Evolutionary conservation across 2,888 invertebrate genomes (phyloP).

Genomic region (Reticulitermes lucifugus): DNA sequence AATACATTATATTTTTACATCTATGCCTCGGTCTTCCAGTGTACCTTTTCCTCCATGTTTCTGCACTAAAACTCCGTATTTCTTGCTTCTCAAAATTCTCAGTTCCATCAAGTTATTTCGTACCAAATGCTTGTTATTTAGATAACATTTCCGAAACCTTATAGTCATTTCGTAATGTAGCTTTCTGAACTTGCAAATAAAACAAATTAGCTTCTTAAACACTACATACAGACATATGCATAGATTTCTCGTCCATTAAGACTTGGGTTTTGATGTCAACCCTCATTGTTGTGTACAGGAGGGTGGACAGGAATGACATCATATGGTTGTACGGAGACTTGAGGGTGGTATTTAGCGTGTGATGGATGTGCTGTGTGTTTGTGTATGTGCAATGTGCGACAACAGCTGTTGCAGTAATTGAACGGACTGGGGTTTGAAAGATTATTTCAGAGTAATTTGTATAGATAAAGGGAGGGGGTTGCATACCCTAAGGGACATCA

Average conservation of each 20-base stretch:
- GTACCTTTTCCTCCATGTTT: too few species aligned
- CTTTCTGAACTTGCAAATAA: not conserved
- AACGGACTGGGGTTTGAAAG: constrained; percentile 17
- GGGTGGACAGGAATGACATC: constrained; percentile 31
- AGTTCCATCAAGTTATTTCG: too few species aligned
- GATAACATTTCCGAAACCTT: too few species aligned
- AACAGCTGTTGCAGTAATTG: constrained; percentile 40
- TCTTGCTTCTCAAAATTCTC: too few species aligned
- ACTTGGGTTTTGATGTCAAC: constrained; percentile 31
- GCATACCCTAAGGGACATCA: constrained; percentile 30
- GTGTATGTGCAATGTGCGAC: constrained; percentile 7
- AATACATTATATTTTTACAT: not conserved
- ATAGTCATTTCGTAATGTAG: not conserved
- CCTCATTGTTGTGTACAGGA: constrained; percentile 28
- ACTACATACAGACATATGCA: not conserved
- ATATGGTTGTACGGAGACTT: not conserved
- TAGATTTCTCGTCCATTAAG: constrained; percentile 17
- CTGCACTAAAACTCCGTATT: too few species aligned
- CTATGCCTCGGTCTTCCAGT: not conserved
- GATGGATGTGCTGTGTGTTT: constrained; percentile 20
- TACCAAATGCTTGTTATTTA: too few species aligned
- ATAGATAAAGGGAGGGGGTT: constrained; percentile 28
- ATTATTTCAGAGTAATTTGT: constrained; percentile 43
- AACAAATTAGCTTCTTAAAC: constrained; percentile 17
- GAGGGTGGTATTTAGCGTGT: constrained; percentile 28